Base-by-base conservation (phyloP, 2,113 vertebrate genomes). In the Vombatus ursinus region DNA sequence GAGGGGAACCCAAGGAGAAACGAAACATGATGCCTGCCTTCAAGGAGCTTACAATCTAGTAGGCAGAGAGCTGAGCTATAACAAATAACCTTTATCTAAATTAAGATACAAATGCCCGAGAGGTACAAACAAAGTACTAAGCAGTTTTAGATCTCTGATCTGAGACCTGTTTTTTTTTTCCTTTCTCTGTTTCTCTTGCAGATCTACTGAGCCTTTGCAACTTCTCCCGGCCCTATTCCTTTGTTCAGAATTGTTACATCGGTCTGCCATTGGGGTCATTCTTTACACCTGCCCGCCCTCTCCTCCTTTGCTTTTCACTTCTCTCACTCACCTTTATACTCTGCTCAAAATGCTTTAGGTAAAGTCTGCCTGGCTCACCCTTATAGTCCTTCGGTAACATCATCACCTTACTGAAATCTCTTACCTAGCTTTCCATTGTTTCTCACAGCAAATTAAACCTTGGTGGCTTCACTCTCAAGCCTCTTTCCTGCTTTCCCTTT, bases 151-250 rank as follows among this genome's bases (percentile, higher is more conserved):
- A 68, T 68, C 37, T 68, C 31, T 68, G 37, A 6, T 53, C 19
- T 53, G 19, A 6, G 48, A 49, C 3, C 8, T 8, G 6, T 54
- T 8, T 54, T n/a, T n/a, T 84, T 19, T 23, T 44, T 44, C 68
- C 68, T 31, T 50, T 90, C 37, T 0, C 0, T 3, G 53, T 16
- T 19, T n/a, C 61, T 77, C 68, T 91, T 52, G 50, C 0, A 25
- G 93, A 92, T 51, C n/a, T 90, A 50, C 84, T 49, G 25, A n/a
- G 90, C 25, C 28, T 92, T 90, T 84, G 50, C 77, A 92, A 91
- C 50, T 92, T 84, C 44, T 92, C 77, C 90, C 57, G 90, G 48
- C 90, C 23, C 31, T 50, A 25, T 77, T 47, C 24, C 50, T 94
- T 91, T 51, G 61, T 51, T 93, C 93, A 50, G 49, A 48, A 54